Base-by-base conservation (phyloP, 2,797 vertebrate genomes). In the Enteromius afrohamiltoni region DNA sequence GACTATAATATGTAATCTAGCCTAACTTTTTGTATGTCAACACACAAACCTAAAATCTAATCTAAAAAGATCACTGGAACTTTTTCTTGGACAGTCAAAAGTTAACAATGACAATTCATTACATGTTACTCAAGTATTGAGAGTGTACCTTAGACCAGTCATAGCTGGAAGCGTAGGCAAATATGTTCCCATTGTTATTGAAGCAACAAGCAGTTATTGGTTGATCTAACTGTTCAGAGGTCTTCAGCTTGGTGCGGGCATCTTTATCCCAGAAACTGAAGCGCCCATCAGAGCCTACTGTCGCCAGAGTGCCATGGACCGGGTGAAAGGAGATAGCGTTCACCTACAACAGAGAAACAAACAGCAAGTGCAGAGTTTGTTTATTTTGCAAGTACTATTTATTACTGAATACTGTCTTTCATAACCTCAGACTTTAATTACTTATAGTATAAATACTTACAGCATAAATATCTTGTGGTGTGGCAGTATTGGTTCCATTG, bases 251-350 rank as follows among this genome's bases (percentile, higher is more conserved):
- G 1, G 98, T 99, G 74, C 98, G 95, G 37, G 98, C 98, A 23
- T 99, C 98, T 94, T 99, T 99, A 94, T 99, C 97, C 98, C 98
- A 99, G 92, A 99, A 99, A 91, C 98, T 99, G 94, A 99, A 99
- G 85, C 97, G 95, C 0, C 98, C 98, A 11, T 99, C 98, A 16
- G 98, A 99, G 10, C 98, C 98, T 60, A 99, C 98, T 0, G 98
- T 99, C 1, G 98, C 95, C 89, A 99, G 92, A 0, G 98, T 99
- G 70, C 98, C 98, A 0, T 99, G 98, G 81, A 97, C 97, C 58
- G 98, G 98, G 87, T 99, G 98, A 92, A 99, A 99, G 3, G 98
- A 95, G 42, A 99, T 99, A 17, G 97, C 97, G 1, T 99, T 99
- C 1, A 99, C 98, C 98, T 99, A 90, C 76, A 1, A 0, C 2